A percentile compares a stretch with the other conserved stretches of the same genome.
These are phyloP conservation scores for Rousettus madagascariensis DNA, from an alignment of 2,797 vertebrate species.

Conservation along the genomic window DNA sequence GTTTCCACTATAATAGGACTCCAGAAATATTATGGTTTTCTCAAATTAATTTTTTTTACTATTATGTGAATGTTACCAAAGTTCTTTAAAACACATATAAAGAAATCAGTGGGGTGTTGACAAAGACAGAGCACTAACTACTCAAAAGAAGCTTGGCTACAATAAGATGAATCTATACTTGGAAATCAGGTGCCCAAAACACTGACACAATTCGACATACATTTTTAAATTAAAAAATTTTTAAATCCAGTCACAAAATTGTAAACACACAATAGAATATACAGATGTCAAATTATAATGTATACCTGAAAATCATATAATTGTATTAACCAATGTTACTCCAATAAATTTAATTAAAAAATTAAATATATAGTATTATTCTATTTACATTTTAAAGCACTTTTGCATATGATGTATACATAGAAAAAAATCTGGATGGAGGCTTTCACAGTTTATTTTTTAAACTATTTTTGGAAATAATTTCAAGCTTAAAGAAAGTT, in stretches of 20 bases:
- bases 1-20: background rate
- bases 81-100: background rate
- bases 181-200: background rate
- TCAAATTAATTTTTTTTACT: background rate
- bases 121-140: background rate
- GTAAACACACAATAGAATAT: too few species aligned
- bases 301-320: too few species aligned
- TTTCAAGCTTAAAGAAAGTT: background rate
- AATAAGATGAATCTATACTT: background rate
- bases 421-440: background rate
- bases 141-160: background rate
- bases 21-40: background rate
- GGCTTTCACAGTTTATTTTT: background rate
- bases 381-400: background rate
- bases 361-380: background rate
- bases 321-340: too few species aligned
- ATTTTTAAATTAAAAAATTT: background rate
- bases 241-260: background rate
- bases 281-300: too few species aligned
- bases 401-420: background rate
- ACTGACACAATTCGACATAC: background rate
- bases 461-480: background rate
- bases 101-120: background rate
- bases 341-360: too few species aligned
- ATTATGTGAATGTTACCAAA: background rate